Conservation (phyloP, 1,140 invertebrate genomes). For the Drosophila eugracilis region DNA sequence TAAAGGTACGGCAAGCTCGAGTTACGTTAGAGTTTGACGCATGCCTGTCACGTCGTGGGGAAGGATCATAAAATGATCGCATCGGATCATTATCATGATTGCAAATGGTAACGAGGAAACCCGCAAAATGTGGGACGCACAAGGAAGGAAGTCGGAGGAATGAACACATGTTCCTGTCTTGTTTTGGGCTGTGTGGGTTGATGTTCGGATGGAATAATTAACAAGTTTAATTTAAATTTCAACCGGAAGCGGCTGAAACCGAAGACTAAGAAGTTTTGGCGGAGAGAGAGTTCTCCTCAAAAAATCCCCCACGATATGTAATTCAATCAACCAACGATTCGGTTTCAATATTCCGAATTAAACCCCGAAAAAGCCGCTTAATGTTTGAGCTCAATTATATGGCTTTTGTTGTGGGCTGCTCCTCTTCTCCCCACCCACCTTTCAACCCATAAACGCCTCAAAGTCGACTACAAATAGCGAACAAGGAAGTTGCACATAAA, state of each 20-base stretch:
- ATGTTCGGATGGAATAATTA: constrained; percentile 57
- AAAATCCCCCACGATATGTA: constrained; percentile 28
- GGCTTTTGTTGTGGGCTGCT: constrained; percentile 52
- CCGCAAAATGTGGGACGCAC: constrained; percentile 59
- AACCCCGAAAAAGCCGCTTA: constrained; percentile 65
- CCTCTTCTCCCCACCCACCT: not conserved
- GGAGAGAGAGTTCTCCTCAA: not conserved
- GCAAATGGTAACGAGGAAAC: constrained; percentile 51
- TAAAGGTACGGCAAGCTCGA: constrained; percentile 46
- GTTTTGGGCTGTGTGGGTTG: constrained; percentile 31
- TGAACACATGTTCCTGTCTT: constrained; percentile 53
- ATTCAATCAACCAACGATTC: constrained; percentile 69
- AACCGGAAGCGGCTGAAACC: constrained; percentile 63
- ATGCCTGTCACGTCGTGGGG: constrained; percentile 67
- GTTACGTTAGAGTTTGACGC: constrained; percentile 60
- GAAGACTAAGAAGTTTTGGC: constrained; percentile 36
- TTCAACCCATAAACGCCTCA: constrained; percentile 45
- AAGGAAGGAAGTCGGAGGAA: constrained; percentile 43
- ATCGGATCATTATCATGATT: constrained; percentile 38
- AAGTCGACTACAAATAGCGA: constrained; percentile 71
- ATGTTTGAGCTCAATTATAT: constrained; percentile 78
- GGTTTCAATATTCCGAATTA: constrained; percentile 23
- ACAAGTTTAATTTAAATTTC: constrained; percentile 80
- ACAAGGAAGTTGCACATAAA: constrained; percentile 40
- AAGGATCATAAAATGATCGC: constrained; percentile 43